Base-by-base conservation (phyloP, 2,888 invertebrate genomes). In the Drosophila tanythrix region DNA sequence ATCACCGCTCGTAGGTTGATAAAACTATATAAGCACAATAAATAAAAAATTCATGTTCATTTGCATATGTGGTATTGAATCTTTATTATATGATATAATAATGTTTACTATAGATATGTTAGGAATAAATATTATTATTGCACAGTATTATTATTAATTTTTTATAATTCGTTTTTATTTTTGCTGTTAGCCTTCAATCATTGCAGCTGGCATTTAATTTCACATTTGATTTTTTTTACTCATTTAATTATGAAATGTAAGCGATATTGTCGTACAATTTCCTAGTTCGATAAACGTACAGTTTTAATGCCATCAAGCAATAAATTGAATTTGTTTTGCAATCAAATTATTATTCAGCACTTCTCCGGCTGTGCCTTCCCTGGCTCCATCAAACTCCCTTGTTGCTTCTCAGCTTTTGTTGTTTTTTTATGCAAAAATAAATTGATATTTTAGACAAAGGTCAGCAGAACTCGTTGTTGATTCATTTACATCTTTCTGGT, bases 361-460 rank as follows among this genome's bases (percentile, higher is more conserved):
- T 27, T 18, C 36, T 15, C 18, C 46, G 21, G 7, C 46, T 7
- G 46, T 1, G 10, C 50, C n/a, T 33, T 31, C 31, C 38, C 57
- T 27, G 51, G 46, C 67, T 27, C 63, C 53, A 48, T 57, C 15
- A 21, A 25, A 25, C 55, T 36, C 40, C 31, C 65, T 40, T 40
- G 46, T 35, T 52, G 40, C 58, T 62, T 53, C 50, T n/a, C 38
- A 52, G 21, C 31, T 38, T 38, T 46, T 50, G 50, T 15, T 46
- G 27, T 18, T 50, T 60, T 60, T 67, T 64, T 63, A 63, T 73
- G 66, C 57, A 55, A 69, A 63, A 71, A 79, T 69, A 75, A 75
- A 71, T 75, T 71, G 68, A 71, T 71, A 69, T 79, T 79, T 78
- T 71, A 79, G 65, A 66, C 65, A 79, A 80, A 79, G 78, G 78